Base-by-base conservation (phyloP, 2,888 invertebrate genomes). In the Drosophila percnosoma region DNA sequence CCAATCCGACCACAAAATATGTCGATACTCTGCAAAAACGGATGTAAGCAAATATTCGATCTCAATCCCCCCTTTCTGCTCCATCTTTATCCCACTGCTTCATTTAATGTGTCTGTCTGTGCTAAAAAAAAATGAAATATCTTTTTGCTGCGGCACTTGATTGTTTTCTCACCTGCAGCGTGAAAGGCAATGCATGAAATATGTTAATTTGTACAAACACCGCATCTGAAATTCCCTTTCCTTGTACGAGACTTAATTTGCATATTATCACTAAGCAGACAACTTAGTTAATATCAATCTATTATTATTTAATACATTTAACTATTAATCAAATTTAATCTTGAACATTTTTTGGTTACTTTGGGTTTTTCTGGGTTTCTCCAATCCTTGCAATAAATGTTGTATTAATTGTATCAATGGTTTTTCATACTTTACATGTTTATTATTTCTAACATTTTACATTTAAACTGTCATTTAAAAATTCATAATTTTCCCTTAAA, bases 1-100 rank as follows among this genome's bases (percentile, higher is more conserved):
- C 66, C 71, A 65, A 61, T 65, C 62, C 49, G 61, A 75, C 89
- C 89, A 68, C 89, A 83, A 90, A 75, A 75, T 74, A 66, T 82
- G 64, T 53, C 63, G 55, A 72, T 68, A 62, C 67, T 52, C 59
- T 65, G 36, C 27, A 52, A 61, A 71, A 86, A 72, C 89, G 90
- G 90, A 90, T 80, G 90, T 83, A 66, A 64, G 79, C 64, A 68
- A 83, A 72, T 66, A 59, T 77, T 60, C 65, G 55, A 62, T 63
- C 34, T 34, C 38, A n/a, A 33, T 52, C 38, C 33, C 33, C 45
- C 34, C 31, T 21, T 27, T 21, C 42, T 27, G 0, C 11, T 51
- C 27, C 21, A 15, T 48, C 49, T 54, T 27, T 33, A 31, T 24
- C 15, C 59, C 29, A 29, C n/a, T 57, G 6, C 18, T 27, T 31